Evolutionary conservation across 2,888 invertebrate genomes (phyloP).

Genomic region (Agrenia bidenticulata): DNA sequence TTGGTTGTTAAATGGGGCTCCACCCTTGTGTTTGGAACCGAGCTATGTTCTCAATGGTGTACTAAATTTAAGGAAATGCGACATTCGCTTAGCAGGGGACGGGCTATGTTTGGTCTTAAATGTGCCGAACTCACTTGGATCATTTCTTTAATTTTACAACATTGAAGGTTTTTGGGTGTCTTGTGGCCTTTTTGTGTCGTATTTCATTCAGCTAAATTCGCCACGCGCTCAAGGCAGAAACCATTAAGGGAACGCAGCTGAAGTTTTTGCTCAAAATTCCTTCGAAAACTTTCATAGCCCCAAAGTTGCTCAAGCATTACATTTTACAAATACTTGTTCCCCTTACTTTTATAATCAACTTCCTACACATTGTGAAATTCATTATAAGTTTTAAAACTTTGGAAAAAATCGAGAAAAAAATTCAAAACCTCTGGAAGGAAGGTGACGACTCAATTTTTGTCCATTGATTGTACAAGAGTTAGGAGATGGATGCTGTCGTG

Average conservation of each 20-base stretch:
- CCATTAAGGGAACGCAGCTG: conserved; percentile 3
- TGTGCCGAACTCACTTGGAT: conserved; percentile 8
- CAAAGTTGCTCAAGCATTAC: conserved; percentile 6
- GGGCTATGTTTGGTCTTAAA: neutral
- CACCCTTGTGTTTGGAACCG: conserved; percentile 2
- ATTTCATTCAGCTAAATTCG: conserved; percentile 8
- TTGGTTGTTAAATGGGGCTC: neutral
- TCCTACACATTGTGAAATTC: no score
- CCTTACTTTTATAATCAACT: no score
- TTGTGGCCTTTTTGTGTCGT: conserved; percentile 10
- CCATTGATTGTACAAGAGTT: neutral
- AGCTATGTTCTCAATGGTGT: no score
- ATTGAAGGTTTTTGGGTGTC: neutral
- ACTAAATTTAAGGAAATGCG: no score
- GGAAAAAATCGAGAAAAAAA: neutral
- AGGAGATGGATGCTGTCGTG: neutral
- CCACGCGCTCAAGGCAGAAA: conserved; percentile 7
- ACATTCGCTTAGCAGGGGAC: no score
- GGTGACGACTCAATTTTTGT: conserved; percentile 5
- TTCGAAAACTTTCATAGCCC: neutral
- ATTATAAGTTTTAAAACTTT: neutral
- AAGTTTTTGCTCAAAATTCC: neutral
- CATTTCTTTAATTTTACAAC: conserved; percentile 6
- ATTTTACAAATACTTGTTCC: no score
- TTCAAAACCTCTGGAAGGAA: neutral